Evolutionary conservation across 1,140 invertebrate genomes (phyloP), one percentile per base, ranked within the genome.

Genomic region (Trialeurodes vaporariorum): DNA sequence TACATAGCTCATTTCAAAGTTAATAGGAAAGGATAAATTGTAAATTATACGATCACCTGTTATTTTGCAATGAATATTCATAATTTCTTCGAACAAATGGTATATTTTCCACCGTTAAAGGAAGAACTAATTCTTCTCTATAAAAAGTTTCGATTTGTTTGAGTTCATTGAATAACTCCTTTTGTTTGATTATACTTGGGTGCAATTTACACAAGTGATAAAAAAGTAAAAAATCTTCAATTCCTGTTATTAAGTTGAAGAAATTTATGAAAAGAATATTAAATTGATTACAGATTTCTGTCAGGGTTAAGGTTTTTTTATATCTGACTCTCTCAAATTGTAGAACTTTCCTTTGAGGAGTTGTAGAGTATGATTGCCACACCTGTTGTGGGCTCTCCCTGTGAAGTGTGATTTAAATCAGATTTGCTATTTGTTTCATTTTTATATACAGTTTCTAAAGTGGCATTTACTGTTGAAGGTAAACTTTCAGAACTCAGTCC

Each of bases 121-220:
- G 23, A 23, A 64, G n/a, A 23, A 27, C 21, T 5, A 23, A 5
- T 12, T 64, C 11, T 23, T 25, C 2, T 21, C 9, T 24, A 24
- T 62, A 24, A 12, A 64, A 25, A 27, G 11, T n/a, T n/a, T 64
- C 34, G n/a, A 64, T 64, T 64, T 64, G 25, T 2, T 64, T 25
- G 5, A 64, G 9, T 25, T 64, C 9, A 2, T 13, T 25, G 13
- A 25, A n/a, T 23, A 64, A 25, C 11, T 64, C 63, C 24, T 64
- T 26, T n/a, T 21, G 22, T 25, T 64, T 64, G 2, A 64, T 21
- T 9, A 64, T 64, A 64, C 63, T 64, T n/a, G 63, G 63, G 26
- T 64, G 63, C 17, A 27, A 64, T 2, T 25, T 64, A n/a, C 34
- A n/a, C 2, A 64, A n/a, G 11, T 64, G 11, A 26, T 27, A 64